Evolutionary conservation across 1,140 invertebrate species (phyloP), one percentile per base, ranked within the genome.

Genomic region (Drosophila melanogaster): DNA sequence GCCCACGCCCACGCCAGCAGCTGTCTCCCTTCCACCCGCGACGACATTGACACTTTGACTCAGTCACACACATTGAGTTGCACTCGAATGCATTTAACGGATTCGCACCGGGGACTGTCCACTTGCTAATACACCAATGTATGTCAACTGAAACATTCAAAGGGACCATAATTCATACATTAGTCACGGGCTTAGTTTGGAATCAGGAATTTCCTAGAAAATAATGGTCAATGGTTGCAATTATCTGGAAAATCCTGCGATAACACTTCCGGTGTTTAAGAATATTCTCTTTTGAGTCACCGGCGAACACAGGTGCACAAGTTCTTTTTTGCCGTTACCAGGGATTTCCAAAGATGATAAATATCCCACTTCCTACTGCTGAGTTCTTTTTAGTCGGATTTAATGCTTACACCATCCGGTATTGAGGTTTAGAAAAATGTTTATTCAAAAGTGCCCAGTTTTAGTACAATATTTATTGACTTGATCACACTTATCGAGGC

Each of bases 41-140:
- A 65, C 77, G 67, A 65, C 77, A 77, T 73, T 85, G 81, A 80
- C 77, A 77, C 80, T 75, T 81, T 46, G 44, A 58, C 47, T 79
- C 35, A 60, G 37, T 67, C 50, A 38, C 54, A 30, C 40, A 30
- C 26, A 26, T 15, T 24, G 19, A 41, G 33, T 12, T 49, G 33
- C 44, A 44, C 41, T 57, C 51, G 44, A 12, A 12, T 49, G 66
- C 61, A 56, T 15, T n/a, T 70, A 22, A 33, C 50, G 12, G 33
- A 14, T 40, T 47, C n/a, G 1, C 46, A 30, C 24, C 8, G 6
- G 15, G 33, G 58, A 26, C 64, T 64, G 64, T 46, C 59, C 46
- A 66, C 62, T 37, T 37, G 33, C 10, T 33, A 30, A 47, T 6
- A 19, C n/a, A 38, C 14, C 5, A 22, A 30, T 30, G 26, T 30